Percentiles rank a stretch among this genome's conserved stretches.
These are phyloP conservation scores for Drosophila setosimentum DNA, from an alignment of 2,888 invertebrate species.

Conservation along the genomic window DNA sequence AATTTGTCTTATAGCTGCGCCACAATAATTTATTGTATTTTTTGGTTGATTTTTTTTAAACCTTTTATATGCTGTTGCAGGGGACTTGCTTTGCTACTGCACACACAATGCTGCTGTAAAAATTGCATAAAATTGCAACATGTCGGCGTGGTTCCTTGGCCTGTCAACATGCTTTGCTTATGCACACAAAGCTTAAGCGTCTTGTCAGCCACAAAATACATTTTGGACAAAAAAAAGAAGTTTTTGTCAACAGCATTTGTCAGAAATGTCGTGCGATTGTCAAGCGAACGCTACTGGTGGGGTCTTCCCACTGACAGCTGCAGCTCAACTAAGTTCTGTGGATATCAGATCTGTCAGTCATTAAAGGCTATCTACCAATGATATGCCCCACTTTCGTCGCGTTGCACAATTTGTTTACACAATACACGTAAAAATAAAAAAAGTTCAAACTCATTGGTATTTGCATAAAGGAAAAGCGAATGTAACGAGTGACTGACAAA, in stretches of 20 bases:
- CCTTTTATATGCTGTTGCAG: constrained; percentile 26
- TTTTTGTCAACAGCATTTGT: constrained; percentile 72
- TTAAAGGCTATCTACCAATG: constrained; percentile 28
- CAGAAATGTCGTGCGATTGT: constrained; percentile 75
- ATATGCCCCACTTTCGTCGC: constrained; percentile 44
- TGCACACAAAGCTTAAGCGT: constrained; percentile 37
- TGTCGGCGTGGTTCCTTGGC: constrained; percentile 52
- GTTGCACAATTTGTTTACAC: constrained; percentile 44
- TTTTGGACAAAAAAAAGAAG: constrained; percentile 33
- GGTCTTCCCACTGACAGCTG: constrained; percentile 51
- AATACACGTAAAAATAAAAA: constrained; percentile 22
- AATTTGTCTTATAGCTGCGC: constrained; percentile 72
- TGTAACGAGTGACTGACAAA: constrained; percentile 71
- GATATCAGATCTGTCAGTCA: constrained; percentile 22
- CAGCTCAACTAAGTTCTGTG: constrained; percentile 11
- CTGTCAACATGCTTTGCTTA: constrained; percentile 71
- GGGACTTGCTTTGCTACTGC: background rate
- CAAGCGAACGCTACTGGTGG: constrained; percentile 55
- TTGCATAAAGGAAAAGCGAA: constrained; percentile 73
- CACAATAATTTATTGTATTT: constrained; percentile 71
- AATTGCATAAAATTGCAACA: constrained; percentile 73
- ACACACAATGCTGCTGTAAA: constrained; percentile 32
- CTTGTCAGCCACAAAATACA: constrained; percentile 48
- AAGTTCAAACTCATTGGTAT: constrained; percentile 40
- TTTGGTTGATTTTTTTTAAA: background rate